Conservation (phyloP, 1,140 invertebrate genomes). For the Lasaia peninsularis region DNA sequence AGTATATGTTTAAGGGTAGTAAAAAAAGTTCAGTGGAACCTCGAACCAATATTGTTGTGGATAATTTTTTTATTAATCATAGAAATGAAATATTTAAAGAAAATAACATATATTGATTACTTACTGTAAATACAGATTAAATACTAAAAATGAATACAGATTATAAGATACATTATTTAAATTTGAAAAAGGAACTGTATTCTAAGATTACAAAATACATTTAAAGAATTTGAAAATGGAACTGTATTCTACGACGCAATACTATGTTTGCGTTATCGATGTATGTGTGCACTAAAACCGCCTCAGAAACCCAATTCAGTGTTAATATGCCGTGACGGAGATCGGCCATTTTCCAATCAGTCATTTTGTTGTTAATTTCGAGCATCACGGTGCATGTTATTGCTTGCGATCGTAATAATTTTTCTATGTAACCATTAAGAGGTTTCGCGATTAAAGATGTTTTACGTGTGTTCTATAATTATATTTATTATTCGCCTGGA, state of each 20-base stretch:
- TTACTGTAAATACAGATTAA: background rate
- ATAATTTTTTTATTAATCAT: no score
- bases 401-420: constrained; percentile 49
- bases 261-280: background rate
- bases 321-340: constrained; percentile 68
- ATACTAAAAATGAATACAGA: background rate
- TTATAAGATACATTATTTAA: background rate
- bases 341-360: constrained; percentile 59
- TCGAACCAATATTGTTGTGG: no score
- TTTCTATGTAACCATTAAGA: constrained; percentile 45
- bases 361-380: constrained; percentile 71
- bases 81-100: no score
- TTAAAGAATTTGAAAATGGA: constrained; percentile 7
- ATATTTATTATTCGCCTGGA: background rate
- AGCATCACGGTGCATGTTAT: constrained; percentile 71
- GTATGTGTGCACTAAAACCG: constrained; percentile 22
- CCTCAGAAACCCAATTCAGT: constrained; percentile 68
- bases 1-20: no score
- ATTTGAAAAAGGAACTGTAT: background rate
- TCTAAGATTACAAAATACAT: background rate
- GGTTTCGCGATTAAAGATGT: constrained; percentile 19
- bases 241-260: constrained; percentile 10
- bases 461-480: constrained; percentile 2
- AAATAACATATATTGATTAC: background rate
- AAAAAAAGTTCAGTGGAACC: no score